Evolutionary conservation across 2,113 vertebrate genomes (phyloP).

Genomic region (Silurus asotus): DNA sequence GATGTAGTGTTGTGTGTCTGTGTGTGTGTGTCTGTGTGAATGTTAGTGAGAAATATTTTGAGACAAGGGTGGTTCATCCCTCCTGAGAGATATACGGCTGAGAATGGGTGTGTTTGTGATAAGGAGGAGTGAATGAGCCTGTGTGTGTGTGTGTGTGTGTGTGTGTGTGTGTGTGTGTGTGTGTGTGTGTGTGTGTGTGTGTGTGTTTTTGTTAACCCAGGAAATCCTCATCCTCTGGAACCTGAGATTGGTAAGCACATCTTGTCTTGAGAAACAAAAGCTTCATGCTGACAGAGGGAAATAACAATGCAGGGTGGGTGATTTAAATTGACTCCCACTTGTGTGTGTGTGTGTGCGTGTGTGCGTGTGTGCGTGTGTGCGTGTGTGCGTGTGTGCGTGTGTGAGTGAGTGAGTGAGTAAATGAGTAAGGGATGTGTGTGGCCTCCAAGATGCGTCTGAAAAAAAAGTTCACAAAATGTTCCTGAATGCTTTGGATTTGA

Average conservation of each 20-base stretch:
- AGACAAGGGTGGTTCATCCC: not conserved
- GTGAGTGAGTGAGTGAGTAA: no score
- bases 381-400: not conserved
- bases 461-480: no score
- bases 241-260: not conserved
- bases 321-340: not conserved
- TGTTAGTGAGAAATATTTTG: not conserved
- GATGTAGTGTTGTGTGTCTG: not conserved
- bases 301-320: not conserved
- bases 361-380: not conserved
- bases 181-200: not conserved
- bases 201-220: not conserved
- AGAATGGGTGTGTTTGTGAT: not conserved
- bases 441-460: no score
- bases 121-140: not conserved
- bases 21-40: not conserved
- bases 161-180: not conserved
- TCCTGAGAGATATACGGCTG: not conserved
- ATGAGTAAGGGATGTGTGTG: no score
- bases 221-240: not conserved
- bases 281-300: not conserved
- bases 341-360: not conserved
- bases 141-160: not conserved
- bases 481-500: not conserved
- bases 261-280: not conserved